phyloP scores from a whole-genome alignment of 1,140 invertebrate species.

The Pollicipes pollicipes region DNA sequence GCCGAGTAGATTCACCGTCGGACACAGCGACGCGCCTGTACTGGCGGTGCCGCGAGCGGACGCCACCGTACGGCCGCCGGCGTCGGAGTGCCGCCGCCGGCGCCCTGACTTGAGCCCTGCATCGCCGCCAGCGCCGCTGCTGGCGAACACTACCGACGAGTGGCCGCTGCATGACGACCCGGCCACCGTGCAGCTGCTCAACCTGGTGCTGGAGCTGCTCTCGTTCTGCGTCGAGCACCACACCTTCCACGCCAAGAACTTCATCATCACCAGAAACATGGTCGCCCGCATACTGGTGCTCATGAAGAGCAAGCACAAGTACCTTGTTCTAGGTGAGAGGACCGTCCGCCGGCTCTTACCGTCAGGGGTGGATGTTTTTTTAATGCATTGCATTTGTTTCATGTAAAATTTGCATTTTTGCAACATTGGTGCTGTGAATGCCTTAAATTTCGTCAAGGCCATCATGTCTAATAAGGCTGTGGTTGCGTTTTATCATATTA shows the following conservation, averaged over 20 bases:
- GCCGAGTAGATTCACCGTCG: too few relatives aligned
- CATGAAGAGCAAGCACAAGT: conserved; percentile 95
- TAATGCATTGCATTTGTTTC: not conserved
- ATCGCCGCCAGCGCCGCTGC: conserved; percentile 50
- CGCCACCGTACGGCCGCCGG: too few relatives aligned
- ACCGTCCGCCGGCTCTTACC: conserved; percentile 5
- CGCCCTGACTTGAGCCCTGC: too few relatives aligned
- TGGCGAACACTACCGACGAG: conserved; percentile 74
- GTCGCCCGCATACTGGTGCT: conserved; percentile 82
- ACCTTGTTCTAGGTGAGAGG: conserved; percentile 80
- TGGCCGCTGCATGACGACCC: conserved; percentile 82
- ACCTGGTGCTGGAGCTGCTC: conserved; percentile 82
- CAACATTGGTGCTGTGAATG: not conserved
- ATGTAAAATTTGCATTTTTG: not conserved
- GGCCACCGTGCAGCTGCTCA: conserved; percentile 83
- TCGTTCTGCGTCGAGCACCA: conserved; percentile 99
- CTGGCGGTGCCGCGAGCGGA: too few relatives aligned
- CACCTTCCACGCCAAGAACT: conserved; percentile 96
- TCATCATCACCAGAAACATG: conserved; percentile 90
- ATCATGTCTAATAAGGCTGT: too few relatives aligned
- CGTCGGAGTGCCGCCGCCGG: too few relatives aligned
- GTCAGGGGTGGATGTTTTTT: conserved; percentile 2
- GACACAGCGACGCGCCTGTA: too few relatives aligned
- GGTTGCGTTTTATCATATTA: too few relatives aligned
- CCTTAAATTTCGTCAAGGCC: too few relatives aligned